Conservation (phyloP, 2,888 invertebrate species). For the Troglohyphantes excavatus region DNA sequence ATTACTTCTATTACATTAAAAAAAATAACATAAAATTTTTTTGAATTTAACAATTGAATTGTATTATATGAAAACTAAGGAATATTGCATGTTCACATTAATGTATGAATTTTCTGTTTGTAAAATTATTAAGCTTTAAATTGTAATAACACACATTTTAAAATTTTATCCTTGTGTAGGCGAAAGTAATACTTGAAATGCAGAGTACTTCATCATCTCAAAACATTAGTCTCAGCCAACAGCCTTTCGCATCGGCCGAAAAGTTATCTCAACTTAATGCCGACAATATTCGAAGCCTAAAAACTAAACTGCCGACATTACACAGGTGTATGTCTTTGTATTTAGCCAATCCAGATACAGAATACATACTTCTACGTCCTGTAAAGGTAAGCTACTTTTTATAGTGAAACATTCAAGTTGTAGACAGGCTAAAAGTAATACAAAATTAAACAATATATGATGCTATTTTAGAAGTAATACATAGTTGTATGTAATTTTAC, state of each 20-base stretch:
- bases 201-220: conserved; percentile 81
- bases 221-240: conserved; percentile 83
- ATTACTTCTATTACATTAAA: too few relatives aligned
- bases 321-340: conserved; percentile 97
- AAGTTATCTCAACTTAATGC: conserved; percentile 88
- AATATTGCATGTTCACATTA: too few relatives aligned
- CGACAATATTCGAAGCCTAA: conserved; percentile 90
- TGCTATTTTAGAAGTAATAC: background rate
- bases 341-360: conserved; percentile 97
- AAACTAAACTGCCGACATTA: conserved; percentile 89
- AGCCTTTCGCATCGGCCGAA: conserved; percentile 88
- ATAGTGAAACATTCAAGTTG: too few relatives aligned
- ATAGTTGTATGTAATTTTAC: background rate
- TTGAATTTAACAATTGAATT: too few relatives aligned
- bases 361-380: conserved; percentile 97
- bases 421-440: too few relatives aligned
- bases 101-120: too few relatives aligned
- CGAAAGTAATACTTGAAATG: conserved; percentile 82
- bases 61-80: background rate
- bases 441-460: too few relatives aligned
- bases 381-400: conserved; percentile 87
- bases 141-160: too few relatives aligned
- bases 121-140: too few relatives aligned
- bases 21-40: too few relatives aligned
- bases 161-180: conserved; percentile 80